Percentiles rank a stretch among this genome's conserved stretches.
Conservation (phyloP, 2,797 vertebrate genomes). For the Odontamblyopus rebecca region DNA sequence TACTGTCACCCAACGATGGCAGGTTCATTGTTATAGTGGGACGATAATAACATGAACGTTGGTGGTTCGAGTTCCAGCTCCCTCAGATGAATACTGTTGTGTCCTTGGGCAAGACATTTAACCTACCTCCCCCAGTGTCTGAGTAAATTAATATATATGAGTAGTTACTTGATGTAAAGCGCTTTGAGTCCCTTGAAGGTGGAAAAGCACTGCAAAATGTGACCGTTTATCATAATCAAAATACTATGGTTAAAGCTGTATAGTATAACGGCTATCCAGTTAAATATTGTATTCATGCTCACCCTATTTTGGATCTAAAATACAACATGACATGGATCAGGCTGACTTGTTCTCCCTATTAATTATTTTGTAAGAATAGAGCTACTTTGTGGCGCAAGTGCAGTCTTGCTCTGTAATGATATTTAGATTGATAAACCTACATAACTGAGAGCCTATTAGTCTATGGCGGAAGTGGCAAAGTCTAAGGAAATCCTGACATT, state of each 20-base stretch:
- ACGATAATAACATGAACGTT: no score
- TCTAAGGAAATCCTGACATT: slow-evolving; percentile 74
- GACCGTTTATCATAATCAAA: no score
- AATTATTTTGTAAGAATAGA: not conserved
- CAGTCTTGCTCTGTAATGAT: slow-evolving; percentile 9
- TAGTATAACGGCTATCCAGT: no score
- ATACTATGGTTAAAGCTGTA: no score
- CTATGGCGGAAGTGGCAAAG: slow-evolving; percentile 7
- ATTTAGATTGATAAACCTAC: slow-evolving; percentile 19
- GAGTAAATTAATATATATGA: not conserved
- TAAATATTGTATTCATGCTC: no score
- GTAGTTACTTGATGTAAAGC: not conserved
- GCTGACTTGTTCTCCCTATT: not conserved
- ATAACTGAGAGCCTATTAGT: slow-evolving; percentile 9
- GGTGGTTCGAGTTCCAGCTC: no score
- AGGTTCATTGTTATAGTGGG: no score
- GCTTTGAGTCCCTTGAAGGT: not conserved
- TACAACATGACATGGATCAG: not conserved
- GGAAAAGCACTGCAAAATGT: not conserved
- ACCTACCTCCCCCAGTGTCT: not conserved
- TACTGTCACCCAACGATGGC: no score
- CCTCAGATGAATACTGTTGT: not conserved
- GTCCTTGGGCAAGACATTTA: not conserved
- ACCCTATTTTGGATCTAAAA: not conserved
- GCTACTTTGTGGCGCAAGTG: not conserved